Base-by-base conservation (phyloP, 1,140 invertebrate genomes). In the Harpegnathos saltator region DNA sequence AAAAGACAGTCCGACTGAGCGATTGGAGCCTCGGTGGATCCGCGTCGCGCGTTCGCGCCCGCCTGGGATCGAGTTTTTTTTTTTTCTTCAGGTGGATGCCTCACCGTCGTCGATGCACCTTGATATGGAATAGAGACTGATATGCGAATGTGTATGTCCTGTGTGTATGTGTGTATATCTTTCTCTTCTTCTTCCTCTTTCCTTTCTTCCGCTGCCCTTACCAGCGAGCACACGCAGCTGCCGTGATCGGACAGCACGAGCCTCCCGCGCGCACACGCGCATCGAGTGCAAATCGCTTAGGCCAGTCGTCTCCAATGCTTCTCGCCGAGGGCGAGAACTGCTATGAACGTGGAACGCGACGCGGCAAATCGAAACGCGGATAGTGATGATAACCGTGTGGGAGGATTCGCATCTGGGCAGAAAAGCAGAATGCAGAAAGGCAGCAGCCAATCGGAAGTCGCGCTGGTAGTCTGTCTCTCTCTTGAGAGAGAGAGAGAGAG, bases 121-220 rank as follows among this genome's bases (percentile, higher is more conserved):
- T 80, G 75, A 80, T 80, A 80, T 80, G 75, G 58, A 69, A 63
- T 80, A 71, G 65, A 71, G 58, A 80, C 63, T 80, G 75, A 80
- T 80, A 80, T 80, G 75, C 75, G 75, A 80, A 69, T 80, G 52
- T 58, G 38, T 44, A 9, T 44, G 3, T 11, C n/a, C n/a, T n/a
- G n/a, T n/a, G n/a, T n/a, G n/a, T 44, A 9, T 44, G 3, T 11
- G 38, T 44, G 38, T 44, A 44, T 9, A 44, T 44, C 0, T 44
- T 44, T 44, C 11, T 11, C 38, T 44, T 44, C 11, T 44, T 44
- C 38, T 44, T 44, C 38, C 38, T n/a, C n/a, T 5, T 44, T 44
- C 38, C 11, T 44, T 44, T 44, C 9, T 9, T 44, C 11, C 0
- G 0, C 38, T 44, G 3, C n/a, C 54, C 69, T 56, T 80, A 7